Percentiles rank a stretch among this genome's conserved stretches.
phyloP scores from a whole-genome alignment of 2,888 invertebrate genomes.

The Stomorhina lunata region DNA sequence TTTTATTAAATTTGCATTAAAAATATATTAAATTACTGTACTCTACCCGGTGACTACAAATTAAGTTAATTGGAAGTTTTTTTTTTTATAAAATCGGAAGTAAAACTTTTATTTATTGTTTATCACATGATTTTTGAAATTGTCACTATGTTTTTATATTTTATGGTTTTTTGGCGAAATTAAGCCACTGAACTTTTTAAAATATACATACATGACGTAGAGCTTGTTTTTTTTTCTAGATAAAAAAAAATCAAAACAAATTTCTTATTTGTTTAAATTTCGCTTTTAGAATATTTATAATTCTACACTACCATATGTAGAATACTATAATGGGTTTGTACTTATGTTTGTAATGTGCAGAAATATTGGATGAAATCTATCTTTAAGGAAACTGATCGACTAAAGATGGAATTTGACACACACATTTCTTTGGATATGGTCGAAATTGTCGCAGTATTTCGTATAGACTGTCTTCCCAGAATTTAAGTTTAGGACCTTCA shows the following conservation, averaged over 20 bases:
- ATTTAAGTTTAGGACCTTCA: too few species aligned
- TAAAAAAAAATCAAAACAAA: slow-evolving; percentile 6
- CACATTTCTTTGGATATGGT: too few species aligned
- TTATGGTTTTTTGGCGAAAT: slow-evolving; percentile 5
- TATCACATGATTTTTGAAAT: slow-evolving; percentile 44
- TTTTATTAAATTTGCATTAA: slow-evolving; percentile 40
- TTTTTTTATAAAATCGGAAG: slow-evolving; percentile 44
- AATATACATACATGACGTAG: background rate
- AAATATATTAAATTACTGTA: slow-evolving; percentile 3
- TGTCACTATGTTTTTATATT: background rate
- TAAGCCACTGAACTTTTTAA: slow-evolving; percentile 48
- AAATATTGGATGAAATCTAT: too few species aligned
- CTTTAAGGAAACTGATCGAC: too few species aligned
- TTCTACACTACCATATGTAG: too few species aligned
- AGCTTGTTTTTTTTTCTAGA: background rate
- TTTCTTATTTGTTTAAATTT: background rate
- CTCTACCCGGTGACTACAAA: slow-evolving; percentile 45
- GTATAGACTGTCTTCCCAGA: too few species aligned
- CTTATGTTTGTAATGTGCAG: too few species aligned
- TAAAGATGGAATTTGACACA: too few species aligned
- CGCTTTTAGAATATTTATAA: too few species aligned
- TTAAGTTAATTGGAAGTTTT: slow-evolving; percentile 30
- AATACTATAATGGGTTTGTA: too few species aligned
- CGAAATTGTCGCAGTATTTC: too few species aligned
- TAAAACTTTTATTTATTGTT: slow-evolving; percentile 14